Evolutionary conservation across 2,888 invertebrate genomes (phyloP), one percentile per base, ranked within the genome.

Genomic region (Drosophila kanekoi): DNA sequence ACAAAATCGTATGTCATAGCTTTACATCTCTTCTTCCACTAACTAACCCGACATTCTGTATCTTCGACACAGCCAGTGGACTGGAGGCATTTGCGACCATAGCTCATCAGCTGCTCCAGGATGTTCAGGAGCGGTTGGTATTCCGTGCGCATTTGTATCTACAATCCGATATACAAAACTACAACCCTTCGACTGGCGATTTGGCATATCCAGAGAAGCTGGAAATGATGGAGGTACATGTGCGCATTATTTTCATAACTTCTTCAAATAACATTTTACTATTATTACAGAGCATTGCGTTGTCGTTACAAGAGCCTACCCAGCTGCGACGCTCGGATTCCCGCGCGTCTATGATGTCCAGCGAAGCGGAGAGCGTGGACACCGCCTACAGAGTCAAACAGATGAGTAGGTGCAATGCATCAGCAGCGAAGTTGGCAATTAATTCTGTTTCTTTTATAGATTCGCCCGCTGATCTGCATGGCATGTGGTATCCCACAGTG

Each of bases 401-500:
- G 65, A 82, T 91, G 79, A 92, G 92, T 90, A 90, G 40, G 86
- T 90, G 28, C 90, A 11, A 11, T 6, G 1, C 0, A 32, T 3
- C 20, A 5, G 8, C 3, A 9, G 8, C 4, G 0, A 14, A 18
- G 6, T n/a, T 11, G 0, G 1, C 0, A 11, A 4, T 6, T 33
- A 20, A 32, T 18, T 0, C 1, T 40, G 6, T 8, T 8, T 20
- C 0, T 13, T 58, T 8, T 4, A 1, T 92, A 91, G 95, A 95
- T 90, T 97, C 97, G 0, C 97, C 98, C 0, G 98, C 99, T 0
- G 99, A 99, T 93, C 93, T 99, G 35, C 99, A 99, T 93, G 99
- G 99, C 28, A 98, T 99, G 98, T 99, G 99, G 99, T 99, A 99
- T 93, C 99, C 99, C 0, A 98, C 98, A 0, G 98, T 99, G 0